Evolutionary conservation across 30 jellyfish, hydroid and myxozoan species (phyloP).

Genomic region (Catostylus mosaicus): DNA sequence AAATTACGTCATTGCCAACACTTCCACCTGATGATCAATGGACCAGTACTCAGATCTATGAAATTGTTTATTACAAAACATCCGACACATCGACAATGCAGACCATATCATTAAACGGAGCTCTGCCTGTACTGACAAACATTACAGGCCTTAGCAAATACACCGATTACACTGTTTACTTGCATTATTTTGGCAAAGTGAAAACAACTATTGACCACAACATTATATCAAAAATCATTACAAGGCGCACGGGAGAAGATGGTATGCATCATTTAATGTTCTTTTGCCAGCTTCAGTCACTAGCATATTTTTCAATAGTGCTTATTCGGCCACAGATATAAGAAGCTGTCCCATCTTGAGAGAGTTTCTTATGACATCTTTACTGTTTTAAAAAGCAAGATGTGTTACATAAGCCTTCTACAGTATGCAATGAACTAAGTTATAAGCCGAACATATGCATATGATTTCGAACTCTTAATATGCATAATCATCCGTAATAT

Average conservation of each 20-base stretch:
- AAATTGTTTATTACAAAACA: slow-evolving; percentile 9
- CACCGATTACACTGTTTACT: slow-evolving; percentile 36
- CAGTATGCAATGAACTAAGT: no score
- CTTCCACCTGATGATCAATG: slow-evolving; percentile 31
- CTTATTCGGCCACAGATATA: no score
- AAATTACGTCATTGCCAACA: slow-evolving; percentile 2
- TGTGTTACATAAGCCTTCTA: no score
- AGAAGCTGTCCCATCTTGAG: no score
- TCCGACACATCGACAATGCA: not conserved
- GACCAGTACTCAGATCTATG: slow-evolving; percentile 9
- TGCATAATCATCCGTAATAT: no score
- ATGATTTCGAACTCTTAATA: no score
- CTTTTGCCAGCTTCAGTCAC: no score
- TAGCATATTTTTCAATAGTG: no score
- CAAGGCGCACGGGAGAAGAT: slow-evolving; percentile 25
- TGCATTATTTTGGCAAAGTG: slow-evolving; percentile 37
- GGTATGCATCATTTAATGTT: no score
- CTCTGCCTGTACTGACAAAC: slow-evolving; percentile 3
- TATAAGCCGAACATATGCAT: no score
- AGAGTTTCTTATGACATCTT: no score
- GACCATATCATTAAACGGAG: slow-evolving; percentile 30
- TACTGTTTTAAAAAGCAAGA: no score
- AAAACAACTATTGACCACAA: slow-evolving; percentile 27
- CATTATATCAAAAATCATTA: not conserved
- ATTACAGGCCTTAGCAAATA: slow-evolving; percentile 22